phyloP scores from a whole-genome alignment of 2,797 vertebrate species.

The Sebastes diaconus region DNA sequence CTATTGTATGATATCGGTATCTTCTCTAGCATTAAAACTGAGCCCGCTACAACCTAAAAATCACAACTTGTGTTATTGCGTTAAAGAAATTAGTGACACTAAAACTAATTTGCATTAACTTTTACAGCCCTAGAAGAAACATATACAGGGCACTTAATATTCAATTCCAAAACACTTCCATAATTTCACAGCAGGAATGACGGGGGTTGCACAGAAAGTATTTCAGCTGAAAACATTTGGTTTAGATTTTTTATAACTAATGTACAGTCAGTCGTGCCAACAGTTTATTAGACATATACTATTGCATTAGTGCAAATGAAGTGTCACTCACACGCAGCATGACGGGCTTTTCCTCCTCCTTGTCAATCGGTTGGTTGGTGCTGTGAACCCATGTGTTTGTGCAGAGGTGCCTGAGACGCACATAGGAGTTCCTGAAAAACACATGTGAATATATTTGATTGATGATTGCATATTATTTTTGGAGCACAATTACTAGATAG shows the following conservation, averaged over 20 bases:
- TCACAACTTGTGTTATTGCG: too few species aligned
- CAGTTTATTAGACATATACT: not conserved
- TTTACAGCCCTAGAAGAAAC: not conserved
- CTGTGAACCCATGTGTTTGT: conserved; percentile 99
- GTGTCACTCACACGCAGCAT: conserved; percentile 92
- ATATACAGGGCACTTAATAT: not conserved
- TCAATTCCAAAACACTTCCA: not conserved
- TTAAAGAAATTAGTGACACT: too few species aligned
- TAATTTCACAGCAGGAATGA: not conserved
- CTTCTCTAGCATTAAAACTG: too few species aligned
- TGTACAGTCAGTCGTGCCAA: not conserved
- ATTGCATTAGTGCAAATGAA: not conserved
- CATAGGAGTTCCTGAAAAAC: conserved; percentile 92
- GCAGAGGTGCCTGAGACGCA: conserved; percentile 95
- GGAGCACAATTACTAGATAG: not conserved
- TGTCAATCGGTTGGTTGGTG: conserved; percentile 98
- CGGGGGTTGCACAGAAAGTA: not conserved
- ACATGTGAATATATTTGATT: conserved; percentile 3
- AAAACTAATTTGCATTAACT: too few species aligned
- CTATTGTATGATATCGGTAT: too few species aligned
- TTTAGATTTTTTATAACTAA: not conserved
- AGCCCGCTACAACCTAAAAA: too few species aligned
- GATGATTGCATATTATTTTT: not conserved
- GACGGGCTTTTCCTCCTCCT: conserved; percentile 97
- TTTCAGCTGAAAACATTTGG: not conserved